Conservation (phyloP, 1,140 invertebrate species). For the Drosophila pseudoananassae region DNA sequence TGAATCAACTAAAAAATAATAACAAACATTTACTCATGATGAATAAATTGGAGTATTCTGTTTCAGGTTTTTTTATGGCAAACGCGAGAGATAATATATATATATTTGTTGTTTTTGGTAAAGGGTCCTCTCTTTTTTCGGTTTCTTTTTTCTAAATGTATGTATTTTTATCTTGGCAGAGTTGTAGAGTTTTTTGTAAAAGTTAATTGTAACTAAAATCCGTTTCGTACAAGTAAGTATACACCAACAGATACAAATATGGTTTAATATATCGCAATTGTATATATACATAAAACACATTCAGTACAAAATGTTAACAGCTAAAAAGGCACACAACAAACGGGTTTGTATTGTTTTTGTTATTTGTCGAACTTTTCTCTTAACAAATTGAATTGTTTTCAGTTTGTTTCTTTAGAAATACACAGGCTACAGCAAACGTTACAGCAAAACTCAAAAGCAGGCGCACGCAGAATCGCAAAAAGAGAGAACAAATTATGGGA, state of each 20-base stretch:
- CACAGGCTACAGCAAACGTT: slow-evolving; percentile 49
- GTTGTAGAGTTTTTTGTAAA: slow-evolving; percentile 55
- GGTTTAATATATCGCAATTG: slow-evolving; percentile 46
- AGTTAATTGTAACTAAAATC: slow-evolving; percentile 67
- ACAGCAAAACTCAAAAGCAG: slow-evolving; percentile 49
- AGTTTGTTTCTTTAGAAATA: slow-evolving; percentile 44
- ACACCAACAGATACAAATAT: slow-evolving; percentile 45
- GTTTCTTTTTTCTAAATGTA: slow-evolving; percentile 23
- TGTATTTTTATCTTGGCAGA: slow-evolving; percentile 45
- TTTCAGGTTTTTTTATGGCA: slow-evolving; percentile 38
- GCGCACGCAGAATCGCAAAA: slow-evolving; percentile 61
- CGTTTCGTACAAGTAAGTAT: slow-evolving; percentile 56
- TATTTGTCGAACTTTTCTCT: slow-evolving; percentile 16
- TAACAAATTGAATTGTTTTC: slow-evolving; percentile 41
- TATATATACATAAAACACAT: slow-evolving; percentile 61
- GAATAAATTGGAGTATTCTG: slow-evolving; percentile 54
- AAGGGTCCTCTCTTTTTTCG: slow-evolving; percentile 78
- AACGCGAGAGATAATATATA: slow-evolving; percentile 53
- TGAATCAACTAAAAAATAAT: slow-evolving; percentile 43
- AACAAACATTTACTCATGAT: slow-evolving; percentile 55
- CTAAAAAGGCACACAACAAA: slow-evolving; percentile 71
- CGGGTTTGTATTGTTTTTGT: slow-evolving; percentile 47
- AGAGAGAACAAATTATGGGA: slow-evolving; percentile 49
- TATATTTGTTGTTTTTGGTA: slow-evolving; percentile 54
- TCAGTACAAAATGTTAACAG: slow-evolving; percentile 67